These are phyloP conservation scores for Camponotus fellah DNA, from an alignment of 2,888 invertebrate genomes.

Conservation along the genomic window DNA sequence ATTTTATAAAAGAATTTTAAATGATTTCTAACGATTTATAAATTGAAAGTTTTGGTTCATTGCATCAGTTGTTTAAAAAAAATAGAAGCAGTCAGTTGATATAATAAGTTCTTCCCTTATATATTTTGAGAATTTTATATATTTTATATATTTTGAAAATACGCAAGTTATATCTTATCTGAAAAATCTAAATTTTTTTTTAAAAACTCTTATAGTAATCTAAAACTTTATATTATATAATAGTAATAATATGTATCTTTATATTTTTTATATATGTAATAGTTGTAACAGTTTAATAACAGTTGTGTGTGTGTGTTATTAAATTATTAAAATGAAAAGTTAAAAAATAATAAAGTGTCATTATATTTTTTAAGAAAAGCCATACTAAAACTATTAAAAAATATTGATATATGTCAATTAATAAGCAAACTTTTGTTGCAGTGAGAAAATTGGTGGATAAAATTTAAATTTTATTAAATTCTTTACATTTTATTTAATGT, in stretches of 20 bases:
- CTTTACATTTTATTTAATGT: background rate
- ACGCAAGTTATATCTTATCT: no score
- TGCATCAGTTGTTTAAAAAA: background rate
- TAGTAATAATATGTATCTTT: no score
- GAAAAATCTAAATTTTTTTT: background rate
- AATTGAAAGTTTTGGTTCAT: background rate
- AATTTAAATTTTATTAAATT: background rate
- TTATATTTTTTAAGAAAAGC: background rate
- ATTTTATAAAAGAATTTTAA: constrained; percentile 13
- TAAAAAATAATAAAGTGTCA: background rate
- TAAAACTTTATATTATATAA: background rate
- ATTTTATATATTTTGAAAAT: no score
- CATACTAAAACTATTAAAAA: background rate
- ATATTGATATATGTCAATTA: background rate
- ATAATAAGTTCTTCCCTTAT: no score
- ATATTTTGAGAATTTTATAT: no score
- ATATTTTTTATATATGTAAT: background rate
- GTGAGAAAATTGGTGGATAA: background rate
- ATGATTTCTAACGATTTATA: background rate
- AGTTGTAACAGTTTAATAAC: no score
- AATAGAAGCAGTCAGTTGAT: no score
- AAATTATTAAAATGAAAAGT: background rate
- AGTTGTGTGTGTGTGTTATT: background rate
- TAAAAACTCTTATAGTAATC: background rate
- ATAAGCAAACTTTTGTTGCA: background rate